Percentiles rank a stretch among this genome's conserved stretches.
phyloP scores from a whole-genome alignment of 2,113 vertebrate genomes.

The Anolis sagrei region DNA sequence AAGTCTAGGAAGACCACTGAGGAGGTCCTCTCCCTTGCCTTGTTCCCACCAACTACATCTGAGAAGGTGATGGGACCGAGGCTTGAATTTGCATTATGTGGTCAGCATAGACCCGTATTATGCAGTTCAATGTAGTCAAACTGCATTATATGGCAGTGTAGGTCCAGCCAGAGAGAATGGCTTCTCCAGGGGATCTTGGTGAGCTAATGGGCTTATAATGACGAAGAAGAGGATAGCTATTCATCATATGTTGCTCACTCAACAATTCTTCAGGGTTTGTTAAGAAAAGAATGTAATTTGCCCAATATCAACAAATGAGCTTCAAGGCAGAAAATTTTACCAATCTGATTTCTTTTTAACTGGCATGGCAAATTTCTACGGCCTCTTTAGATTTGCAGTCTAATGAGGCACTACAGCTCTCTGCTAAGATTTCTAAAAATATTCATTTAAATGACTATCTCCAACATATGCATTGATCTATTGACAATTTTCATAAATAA shows the following conservation, averaged over 20 bases:
- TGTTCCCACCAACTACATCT: not conserved
- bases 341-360: too few relatives aligned
- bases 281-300: not conserved
- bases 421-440: too few relatives aligned
- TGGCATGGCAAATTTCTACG: too few relatives aligned
- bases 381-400: too few relatives aligned
- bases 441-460: not conserved
- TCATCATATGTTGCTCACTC: not conserved
- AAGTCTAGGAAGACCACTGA: too few relatives aligned
- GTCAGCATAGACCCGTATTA: too few relatives aligned
- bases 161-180: not conserved
- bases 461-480: conserved; percentile 51
- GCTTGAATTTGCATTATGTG: too few relatives aligned
- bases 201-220: too few relatives aligned
- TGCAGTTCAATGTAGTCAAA: too few relatives aligned
- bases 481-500: conserved; percentile 53
- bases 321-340: not conserved
- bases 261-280: not conserved
- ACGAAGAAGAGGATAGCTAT: not conserved
- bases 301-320: not conserved
- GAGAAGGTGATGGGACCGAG: not conserved
- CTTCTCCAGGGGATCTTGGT: too few relatives aligned
- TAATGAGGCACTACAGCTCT: too few relatives aligned
- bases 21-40: not conserved
- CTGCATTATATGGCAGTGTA: too few relatives aligned